Conservation (phyloP, 2,113 vertebrate species). For the Petrocephalus microphthalmus region DNA sequence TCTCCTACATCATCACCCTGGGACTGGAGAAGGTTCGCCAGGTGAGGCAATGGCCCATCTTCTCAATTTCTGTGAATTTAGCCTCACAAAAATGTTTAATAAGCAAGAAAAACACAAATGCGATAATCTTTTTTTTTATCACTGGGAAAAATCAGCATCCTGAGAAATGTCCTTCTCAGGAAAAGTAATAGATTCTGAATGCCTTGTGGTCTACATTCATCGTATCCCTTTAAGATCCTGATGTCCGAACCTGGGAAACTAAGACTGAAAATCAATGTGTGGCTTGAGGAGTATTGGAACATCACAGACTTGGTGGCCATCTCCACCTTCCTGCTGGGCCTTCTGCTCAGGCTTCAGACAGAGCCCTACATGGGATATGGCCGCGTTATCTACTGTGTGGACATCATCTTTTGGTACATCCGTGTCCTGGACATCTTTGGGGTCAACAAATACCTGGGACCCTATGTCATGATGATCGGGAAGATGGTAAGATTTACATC, state of each 20-base stretch:
- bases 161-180: not conserved
- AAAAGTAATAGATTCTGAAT: not conserved
- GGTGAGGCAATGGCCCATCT: conserved; percentile 52
- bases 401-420: conserved; percentile 99
- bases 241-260: conserved; percentile 98
- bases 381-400: conserved; percentile 93
- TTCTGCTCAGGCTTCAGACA: conserved; percentile 80
- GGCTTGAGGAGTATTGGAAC: conserved; percentile 98
- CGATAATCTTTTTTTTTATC: not conserved
- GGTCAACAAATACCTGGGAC: conserved; percentile 96
- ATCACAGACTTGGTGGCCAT: conserved; percentile 92
- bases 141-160: not conserved
- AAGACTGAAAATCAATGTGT: conserved; percentile 93
- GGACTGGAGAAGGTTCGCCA: conserved; percentile 91
- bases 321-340: conserved; percentile 77
- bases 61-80: not conserved
- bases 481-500: conserved; percentile 79
- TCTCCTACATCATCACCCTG: conserved; percentile 87
- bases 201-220: not conserved
- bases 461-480: conserved; percentile 99
- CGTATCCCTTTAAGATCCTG: conserved; percentile 71
- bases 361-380: conserved; percentile 95
- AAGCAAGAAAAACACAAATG: not conserved
- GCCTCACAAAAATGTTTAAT: not conserved
- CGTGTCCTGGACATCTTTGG: conserved; percentile 96